These are phyloP conservation scores for Brachyistius frenatus DNA, from an alignment of 2,113 vertebrate species.

Conservation along the genomic window DNA sequence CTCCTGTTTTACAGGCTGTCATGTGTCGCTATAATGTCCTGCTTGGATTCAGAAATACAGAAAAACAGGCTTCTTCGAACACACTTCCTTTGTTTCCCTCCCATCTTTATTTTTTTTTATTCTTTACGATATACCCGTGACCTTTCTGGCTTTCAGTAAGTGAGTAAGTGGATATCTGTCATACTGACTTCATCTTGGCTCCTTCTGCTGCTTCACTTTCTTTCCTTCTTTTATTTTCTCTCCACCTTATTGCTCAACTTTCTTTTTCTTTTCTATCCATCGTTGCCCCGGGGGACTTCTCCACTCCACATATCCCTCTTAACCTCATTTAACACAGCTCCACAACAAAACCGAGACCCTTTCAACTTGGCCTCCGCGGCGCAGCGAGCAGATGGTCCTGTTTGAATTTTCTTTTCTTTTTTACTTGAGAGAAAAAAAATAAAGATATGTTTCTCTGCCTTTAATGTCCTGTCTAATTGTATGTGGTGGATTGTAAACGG, in stretches of 20 bases:
- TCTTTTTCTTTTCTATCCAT: neutral
- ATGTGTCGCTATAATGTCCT: constrained; percentile 14
- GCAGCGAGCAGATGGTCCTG: constrained; percentile 40
- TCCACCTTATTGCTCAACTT: neutral
- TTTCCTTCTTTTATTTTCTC: constrained; percentile 15
- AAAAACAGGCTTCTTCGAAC: constrained; percentile 5
- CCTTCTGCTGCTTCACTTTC: neutral
- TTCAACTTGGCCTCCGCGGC: constrained; percentile 34
- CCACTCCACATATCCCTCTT: constrained; percentile 10
- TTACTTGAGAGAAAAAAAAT: constrained; percentile 55
- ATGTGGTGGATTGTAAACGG: constrained; percentile 76
- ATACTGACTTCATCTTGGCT: constrained; percentile 47
- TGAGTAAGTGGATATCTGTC: constrained; percentile 36
- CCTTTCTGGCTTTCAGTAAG: constrained; percentile 27
- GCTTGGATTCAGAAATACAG: constrained; percentile 38
- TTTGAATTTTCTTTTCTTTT: constrained; percentile 23
- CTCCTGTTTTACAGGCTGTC: constrained; percentile 19
- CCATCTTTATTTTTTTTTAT: neutral
- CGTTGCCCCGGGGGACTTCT: constrained; percentile 11
- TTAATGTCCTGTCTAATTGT: constrained; percentile 76
- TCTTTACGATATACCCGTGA: constrained; percentile 8
- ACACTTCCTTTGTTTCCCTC: constrained; percentile 44
- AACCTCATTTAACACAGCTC: constrained; percentile 23
- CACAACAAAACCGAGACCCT: constrained; percentile 16
- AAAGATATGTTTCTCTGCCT: constrained; percentile 71